A percentile compares a stretch with the other conserved stretches of the same genome.
These are phyloP conservation scores for Scaptodrosophila lebanonensis DNA, from an alignment of 1,140 invertebrate species.

Conservation along the genomic window DNA sequence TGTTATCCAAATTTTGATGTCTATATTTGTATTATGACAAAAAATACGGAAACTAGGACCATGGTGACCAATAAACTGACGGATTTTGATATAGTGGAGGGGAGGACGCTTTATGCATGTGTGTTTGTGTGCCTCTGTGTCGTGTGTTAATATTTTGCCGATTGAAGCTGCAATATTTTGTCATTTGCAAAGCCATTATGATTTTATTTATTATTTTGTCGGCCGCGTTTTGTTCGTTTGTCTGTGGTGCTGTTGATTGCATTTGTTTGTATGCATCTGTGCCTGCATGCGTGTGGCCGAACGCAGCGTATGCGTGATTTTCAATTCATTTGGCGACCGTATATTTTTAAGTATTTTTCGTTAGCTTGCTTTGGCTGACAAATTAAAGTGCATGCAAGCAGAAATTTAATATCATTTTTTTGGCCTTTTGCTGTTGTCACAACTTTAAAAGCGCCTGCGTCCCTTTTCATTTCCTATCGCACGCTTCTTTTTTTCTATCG, in stretches of 20 bases:
- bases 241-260: slow-evolving; percentile 58
- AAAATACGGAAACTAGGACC: no score
- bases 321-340: slow-evolving; percentile 54
- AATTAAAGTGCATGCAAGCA: slow-evolving; percentile 73
- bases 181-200: slow-evolving; percentile 68
- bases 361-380: slow-evolving; percentile 60
- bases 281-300: slow-evolving; percentile 10
- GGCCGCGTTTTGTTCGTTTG: neutral
- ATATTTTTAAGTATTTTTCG: slow-evolving; percentile 64
- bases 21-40: no score
- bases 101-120: slow-evolving; percentile 10
- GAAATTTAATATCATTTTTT: slow-evolving; percentile 74
- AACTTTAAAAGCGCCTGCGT: no score
- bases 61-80: no score
- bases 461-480: slow-evolving; percentile 1
- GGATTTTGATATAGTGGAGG: no score
- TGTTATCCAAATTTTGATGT: no score
- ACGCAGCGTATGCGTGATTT: slow-evolving; percentile 52
- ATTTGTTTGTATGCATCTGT: slow-evolving; percentile 41
- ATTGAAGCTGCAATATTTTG: slow-evolving; percentile 70
- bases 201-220: slow-evolving; percentile 70
- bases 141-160: slow-evolving; percentile 69
- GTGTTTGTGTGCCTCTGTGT: slow-evolving; percentile 11
- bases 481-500: slow-evolving; percentile 43
- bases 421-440: slow-evolving; percentile 36